Base-by-base conservation (phyloP, 1,140 invertebrate genomes). In the Leucophenga varia region DNA sequence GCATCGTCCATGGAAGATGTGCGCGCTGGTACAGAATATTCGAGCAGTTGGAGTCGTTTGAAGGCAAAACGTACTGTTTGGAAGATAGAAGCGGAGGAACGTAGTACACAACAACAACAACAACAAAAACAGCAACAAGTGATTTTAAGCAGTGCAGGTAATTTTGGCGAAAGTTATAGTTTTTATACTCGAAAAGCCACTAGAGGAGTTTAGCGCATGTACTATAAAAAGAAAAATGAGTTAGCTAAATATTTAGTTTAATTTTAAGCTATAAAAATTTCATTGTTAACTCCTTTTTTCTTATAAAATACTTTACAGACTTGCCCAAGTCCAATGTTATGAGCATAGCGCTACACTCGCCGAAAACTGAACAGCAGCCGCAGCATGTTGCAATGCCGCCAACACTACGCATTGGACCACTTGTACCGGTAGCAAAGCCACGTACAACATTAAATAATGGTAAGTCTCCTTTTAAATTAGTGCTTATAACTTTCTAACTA, bases 11-110 rank as follows among this genome's bases (percentile, higher is more conserved):
- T 64, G 5, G 70, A 71, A 19, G 64, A 59, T 18, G 38, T 50
- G 19, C 59, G 40, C n/a, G 52, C 45, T 41, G 56, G 56, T 22
- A 55, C 46, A 25, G 72, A 75, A 35, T 59, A 73, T 28, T 71
- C 72, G 0, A 72, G 57, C 51, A 75, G 72, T 41, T 75, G 72
- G 72, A 75, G 70, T 45, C 69, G 72, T 5, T n/a, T 75, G 20
- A 75, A 75, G 47, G 72, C 70, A 30, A 72, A 70, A 44, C 60
- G 69, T 3, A 73, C 63, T 5, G 58, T 72, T 40, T 73, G 65
- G 70, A 67, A 70, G 25, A 70, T 68, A 4, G 65, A 72, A 42
- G 49, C 64, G 1, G 63, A 70, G 34, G 60, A 59, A 41, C 59
- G 61, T 17, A 47, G 16, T 38, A 55, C 57, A 28, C 49, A 65